Percentiles rank a stretch among this genome's conserved stretches.
phyloP scores from a whole-genome alignment of 1,140 invertebrate genomes.

The Eriosoma lanigerum region DNA sequence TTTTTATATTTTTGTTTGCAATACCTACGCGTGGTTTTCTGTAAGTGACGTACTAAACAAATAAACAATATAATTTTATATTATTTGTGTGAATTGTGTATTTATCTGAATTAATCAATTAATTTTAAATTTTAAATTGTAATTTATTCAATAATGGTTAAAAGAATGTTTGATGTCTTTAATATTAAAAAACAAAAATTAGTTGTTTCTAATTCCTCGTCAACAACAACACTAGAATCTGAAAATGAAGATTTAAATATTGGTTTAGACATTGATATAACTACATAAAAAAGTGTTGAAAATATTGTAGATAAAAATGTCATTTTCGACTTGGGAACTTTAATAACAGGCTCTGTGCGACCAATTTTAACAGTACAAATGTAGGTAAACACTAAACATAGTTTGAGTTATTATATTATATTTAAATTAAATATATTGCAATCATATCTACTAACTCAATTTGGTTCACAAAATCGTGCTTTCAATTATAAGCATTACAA shows the following conservation, averaged over 20 bases:
- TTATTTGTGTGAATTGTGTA: no score
- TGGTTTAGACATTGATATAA: not conserved
- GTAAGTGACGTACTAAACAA: no score
- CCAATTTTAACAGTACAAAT: no score
- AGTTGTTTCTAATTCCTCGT: not conserved
- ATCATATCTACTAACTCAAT: not conserved
- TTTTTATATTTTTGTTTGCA: no score
- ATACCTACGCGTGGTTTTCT: no score
- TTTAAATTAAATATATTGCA: not conserved
- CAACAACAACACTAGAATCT: constrained; percentile 2
- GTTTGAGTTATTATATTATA: not conserved
- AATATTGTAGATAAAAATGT: constrained; percentile 4
- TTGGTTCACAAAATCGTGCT: not conserved
- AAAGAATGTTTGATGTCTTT: no score
- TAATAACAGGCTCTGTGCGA: not conserved
- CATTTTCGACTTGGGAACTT: not conserved
- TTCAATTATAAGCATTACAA: not conserved
- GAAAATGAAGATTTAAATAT: not conserved
- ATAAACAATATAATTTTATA: no score
- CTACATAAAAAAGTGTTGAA: not conserved
- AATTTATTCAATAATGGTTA: not conserved
- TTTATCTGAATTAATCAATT: not conserved
- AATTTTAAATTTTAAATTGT: not conserved
- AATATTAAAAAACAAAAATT: constrained; percentile 1
- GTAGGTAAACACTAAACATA: no score